Evolutionary conservation across 2,888 invertebrate species (phyloP), one percentile per base, ranked within the genome.

Genomic region (Nipponacmea schrenckii): DNA sequence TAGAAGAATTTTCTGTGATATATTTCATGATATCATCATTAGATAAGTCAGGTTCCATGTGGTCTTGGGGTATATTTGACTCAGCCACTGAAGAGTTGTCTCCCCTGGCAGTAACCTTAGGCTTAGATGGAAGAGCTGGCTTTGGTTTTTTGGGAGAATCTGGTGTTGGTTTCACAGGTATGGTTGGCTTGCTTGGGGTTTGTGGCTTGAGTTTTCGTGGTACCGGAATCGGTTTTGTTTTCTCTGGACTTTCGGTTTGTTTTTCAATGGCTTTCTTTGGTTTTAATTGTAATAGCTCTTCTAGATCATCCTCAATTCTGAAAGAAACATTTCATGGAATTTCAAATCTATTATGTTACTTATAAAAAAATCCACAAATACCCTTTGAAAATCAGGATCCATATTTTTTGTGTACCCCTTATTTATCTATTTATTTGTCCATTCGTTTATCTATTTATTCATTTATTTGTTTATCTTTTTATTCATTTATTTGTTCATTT

Each of bases 1-100:
- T 64, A 26, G 69, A 67, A 4, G 76, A 69, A 68, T 83, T 81
- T 12, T 79, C 78, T 46, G 80, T 79, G 50, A 84, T 81, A 63
- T 84, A 84, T 68, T 81, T 80, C 74, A 83, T 67, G 24, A 84
- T 83, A 64, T 83, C 83, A 73, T 81, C 80, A 56, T 56, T 56
- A 3, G 56, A 56, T 24, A 56, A 24, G 14, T 68, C 68, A 8
- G 56, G n/a, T 14, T 46, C 70, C 7, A 64, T 26, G 15, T 44
- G 46, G 45, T 68, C 62, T 26, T 20, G 8, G 31, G 64, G 50
- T 63, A 44, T 24, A 3, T 20, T 24, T 24, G 56, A 24, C 0
- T 56, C 24, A 8, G 56, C 20, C 20, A 24, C 56, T 24, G 10
- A 0, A 24, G 56, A 14, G 14, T 24, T 56, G 14, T 56, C 56